Conservation (phyloP, 2,113 vertebrate species). For the Chrysochloris asiatica region DNA sequence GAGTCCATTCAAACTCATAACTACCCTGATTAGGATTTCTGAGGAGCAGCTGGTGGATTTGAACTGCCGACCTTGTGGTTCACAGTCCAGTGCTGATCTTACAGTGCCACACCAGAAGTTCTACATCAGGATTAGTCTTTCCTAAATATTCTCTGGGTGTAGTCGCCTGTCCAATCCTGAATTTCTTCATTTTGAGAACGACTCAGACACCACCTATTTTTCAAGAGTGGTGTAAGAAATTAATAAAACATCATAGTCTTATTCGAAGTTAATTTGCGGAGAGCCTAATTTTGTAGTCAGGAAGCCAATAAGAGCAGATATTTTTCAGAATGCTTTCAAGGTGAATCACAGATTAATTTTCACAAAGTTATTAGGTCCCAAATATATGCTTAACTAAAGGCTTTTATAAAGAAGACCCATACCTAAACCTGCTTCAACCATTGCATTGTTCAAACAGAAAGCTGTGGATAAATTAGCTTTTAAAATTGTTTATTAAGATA, state of each 20-base stretch:
- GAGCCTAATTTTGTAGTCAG: not conserved
- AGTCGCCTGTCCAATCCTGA: not conserved
- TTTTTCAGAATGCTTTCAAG: conserved; percentile 5
- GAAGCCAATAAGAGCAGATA: not conserved
- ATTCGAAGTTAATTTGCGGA: not conserved
- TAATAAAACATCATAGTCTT: conserved; percentile 5
- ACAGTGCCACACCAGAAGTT: no score
- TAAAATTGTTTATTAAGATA: conserved; percentile 41
- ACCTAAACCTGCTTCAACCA: conserved; percentile 39
- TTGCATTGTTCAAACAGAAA: conserved; percentile 52
- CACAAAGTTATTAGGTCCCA: not conserved
- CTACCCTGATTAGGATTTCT: no score
- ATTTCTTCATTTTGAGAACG: not conserved
- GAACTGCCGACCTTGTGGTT: no score
- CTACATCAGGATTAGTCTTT: no score
- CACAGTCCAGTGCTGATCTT: no score
- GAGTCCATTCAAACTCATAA: no score
- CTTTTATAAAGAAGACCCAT: not conserved
- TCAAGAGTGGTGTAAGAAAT: not conserved
- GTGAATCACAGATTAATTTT: conserved; percentile 33
- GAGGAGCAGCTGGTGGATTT: no score
- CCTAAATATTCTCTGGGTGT: not conserved
- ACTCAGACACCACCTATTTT: not conserved
- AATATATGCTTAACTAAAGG: not conserved
- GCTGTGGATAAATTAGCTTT: conserved; percentile 46